phyloP scores from a whole-genome alignment of 2,888 invertebrate genomes.

The Catocala nupta region DNA sequence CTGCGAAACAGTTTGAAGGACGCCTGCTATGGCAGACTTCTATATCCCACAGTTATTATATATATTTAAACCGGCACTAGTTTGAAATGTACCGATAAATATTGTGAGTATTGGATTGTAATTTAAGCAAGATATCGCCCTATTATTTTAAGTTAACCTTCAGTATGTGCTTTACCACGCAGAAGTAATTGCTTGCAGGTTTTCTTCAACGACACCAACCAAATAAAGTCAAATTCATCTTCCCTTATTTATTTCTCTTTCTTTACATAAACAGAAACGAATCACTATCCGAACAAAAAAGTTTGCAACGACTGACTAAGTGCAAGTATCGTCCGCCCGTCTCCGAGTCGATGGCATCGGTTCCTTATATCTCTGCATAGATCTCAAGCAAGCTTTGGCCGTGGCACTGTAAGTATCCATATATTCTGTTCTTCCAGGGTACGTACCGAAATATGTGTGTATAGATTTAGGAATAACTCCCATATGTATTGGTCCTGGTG shows the following conservation, averaged over 20 bases:
- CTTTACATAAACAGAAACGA: conserved; percentile 34
- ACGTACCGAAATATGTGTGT: conserved; percentile 85
- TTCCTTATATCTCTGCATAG: conserved; percentile 88
- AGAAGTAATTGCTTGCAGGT: too few relatives aligned
- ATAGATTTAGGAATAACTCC: conserved; percentile 81
- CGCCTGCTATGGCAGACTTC: too few relatives aligned
- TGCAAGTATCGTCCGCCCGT: conserved; percentile 86
- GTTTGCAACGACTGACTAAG: conserved; percentile 53
- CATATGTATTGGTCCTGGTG: conserved; percentile 74
- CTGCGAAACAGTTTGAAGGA: too few relatives aligned
- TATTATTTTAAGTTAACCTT: too few relatives aligned
- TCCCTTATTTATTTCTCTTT: conserved; percentile 61
- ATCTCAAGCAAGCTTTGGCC: conserved; percentile 87
- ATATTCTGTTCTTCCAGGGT: conserved; percentile 89
- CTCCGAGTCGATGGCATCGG: conserved; percentile 88
- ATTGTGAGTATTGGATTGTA: background rate
- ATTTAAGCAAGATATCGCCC: background rate
- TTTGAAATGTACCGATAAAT: background rate
- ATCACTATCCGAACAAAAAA: conserved; percentile 34
- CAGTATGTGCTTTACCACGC: too few relatives aligned
- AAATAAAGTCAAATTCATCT: conserved; percentile 57
- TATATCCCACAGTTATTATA: too few relatives aligned
- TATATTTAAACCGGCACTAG: too few relatives aligned
- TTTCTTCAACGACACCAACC: too few relatives aligned
- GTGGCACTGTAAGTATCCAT: conserved; percentile 88